Base-by-base conservation (phyloP, 2,797 vertebrate genomes). In the Selene dorsalis region DNA sequence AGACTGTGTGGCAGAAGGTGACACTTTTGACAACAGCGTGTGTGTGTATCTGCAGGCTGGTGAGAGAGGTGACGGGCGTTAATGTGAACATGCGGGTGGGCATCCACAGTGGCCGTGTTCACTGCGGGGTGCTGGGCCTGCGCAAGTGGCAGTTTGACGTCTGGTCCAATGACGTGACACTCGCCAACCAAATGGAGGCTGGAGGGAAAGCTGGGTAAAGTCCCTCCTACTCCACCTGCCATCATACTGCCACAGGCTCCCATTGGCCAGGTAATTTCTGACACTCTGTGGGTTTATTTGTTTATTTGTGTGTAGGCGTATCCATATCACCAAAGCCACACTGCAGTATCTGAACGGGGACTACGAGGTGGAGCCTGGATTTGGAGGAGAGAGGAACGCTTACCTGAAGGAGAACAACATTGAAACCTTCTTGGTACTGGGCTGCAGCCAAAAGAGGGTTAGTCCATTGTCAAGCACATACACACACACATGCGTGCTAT, bases 81-180 rank as follows among this genome's bases (percentile, higher is more conserved):
- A 98, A 98, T 32, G 97, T 99, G 75, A 98, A 99, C 95, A 99
- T 99, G 98, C 96, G 97, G 0, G 97, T 99, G 85, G 98, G 98
- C 80, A 99, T 99, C 91, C 98, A 99, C 93, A 99, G 97, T 2
- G 97, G 97, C 8, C 95, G 97, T 0, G 97, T 99, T 63, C 97
- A 98, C 93, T 99, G 98, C 0, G 98, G 97, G 0, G 98, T 98
- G 59, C 95, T 98, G 63, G 98, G 98, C 52, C 93, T 99, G 83
- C 94, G 97, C 86, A 99, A 99, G 90, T 99, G 98, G 97, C 98
- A 99, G 88, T 99, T 99, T 63, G 97, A 99, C 0, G 98, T 99
- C 72, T 99, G 98, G 98, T 99, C 98, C 92, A 97, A 98, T 0
- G 97, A 99, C 0, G 97, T 99, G 77, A 98, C 97, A 4, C 92